Evolutionary conservation across 2,888 invertebrate species (phyloP).

Genomic region (Hyalella azteca): DNA sequence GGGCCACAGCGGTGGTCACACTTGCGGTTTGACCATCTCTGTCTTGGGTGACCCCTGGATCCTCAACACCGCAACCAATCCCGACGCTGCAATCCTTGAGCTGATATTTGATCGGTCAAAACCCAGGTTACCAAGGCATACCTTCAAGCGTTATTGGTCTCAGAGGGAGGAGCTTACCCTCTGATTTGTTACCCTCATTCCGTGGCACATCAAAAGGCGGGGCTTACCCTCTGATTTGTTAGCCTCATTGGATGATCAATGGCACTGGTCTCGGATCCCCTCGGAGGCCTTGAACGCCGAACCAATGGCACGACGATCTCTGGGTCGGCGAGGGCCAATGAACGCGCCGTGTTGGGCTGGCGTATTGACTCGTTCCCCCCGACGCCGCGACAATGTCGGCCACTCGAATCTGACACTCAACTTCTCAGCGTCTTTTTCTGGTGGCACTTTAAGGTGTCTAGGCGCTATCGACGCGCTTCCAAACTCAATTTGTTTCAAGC

Average conservation of each 20-base stretch:
- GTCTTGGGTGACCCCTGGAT: constrained; percentile 53
- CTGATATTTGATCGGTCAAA: constrained; percentile 59
- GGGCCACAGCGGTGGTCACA: constrained; percentile 33
- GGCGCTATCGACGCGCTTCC: background rate
- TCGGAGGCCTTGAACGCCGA: background rate
- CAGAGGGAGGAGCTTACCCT: constrained; percentile 45
- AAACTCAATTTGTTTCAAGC: constrained; percentile 6
- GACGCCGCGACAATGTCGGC: constrained; percentile 7
- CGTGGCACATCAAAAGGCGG: constrained; percentile 49
- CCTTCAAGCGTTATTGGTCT: constrained; percentile 44
- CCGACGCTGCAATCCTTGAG: constrained; percentile 54
- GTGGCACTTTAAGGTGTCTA: constrained; percentile 16
- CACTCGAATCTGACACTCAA: constrained; percentile 14
- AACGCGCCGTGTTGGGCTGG: constrained; percentile 12
- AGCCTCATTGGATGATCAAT: constrained; percentile 38
- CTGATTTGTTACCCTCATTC: constrained; percentile 32
- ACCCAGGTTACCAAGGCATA: constrained; percentile 47
- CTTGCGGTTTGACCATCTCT: constrained; percentile 46
- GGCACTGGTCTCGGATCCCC: constrained; percentile 26
- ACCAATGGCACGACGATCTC: constrained; percentile 36
- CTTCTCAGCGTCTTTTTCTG: constrained; percentile 14
- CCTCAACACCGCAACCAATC: constrained; percentile 52
- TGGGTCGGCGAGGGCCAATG: constrained; percentile 31
- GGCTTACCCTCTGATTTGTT: constrained; percentile 38
- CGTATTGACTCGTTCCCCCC: constrained; percentile 25